Evolutionary conservation across 1,140 invertebrate species (phyloP), one percentile per base, ranked within the genome.

Genomic region (Sycophaga agraensis): DNA sequence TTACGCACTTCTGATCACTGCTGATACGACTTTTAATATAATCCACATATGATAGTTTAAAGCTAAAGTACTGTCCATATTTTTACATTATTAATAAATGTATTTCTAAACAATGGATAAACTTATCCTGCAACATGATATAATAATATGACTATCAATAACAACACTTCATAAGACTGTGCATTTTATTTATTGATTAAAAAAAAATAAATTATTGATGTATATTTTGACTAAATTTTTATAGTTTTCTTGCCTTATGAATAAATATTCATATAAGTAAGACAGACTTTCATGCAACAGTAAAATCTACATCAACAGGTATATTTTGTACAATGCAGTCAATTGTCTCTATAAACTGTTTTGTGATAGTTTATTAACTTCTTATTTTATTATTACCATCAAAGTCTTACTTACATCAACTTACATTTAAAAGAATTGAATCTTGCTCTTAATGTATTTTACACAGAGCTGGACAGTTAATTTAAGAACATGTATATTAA

Each of bases 251-350:
- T 58, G 12, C 7, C 73, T 73, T 69, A 73, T 71, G 66, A 57
- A 65, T 70, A 68, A 43, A 66, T 69, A 66, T 66, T 66, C 28
- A 69, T 72, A 74, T 67, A 74, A 59, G 69, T 73, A 68, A 65
- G 66, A 64, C 69, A 66, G 67, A 50, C 64, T 63, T 66, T 64
- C 73, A 74, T 75, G 72, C 71, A 74, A 73, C 65, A 67, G 63
- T 72, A 66, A 61, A 53, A 66, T 71, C 68, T 74, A 73, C 63
- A 66, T 61, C 62, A 70, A 68, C 64, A 55, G 46, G 66, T 68
- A 73, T 54, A 43, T 26, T 53, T 53, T 48, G 17, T 59, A 59
- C 46, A n/a, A 19, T 50, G 35, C 37, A 40, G 46, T 59, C 45
- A 40, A 7, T 55, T 40, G 4, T 12, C 16, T 40, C 1, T 26